Base-by-base conservation (phyloP, 2,113 vertebrate species). In the Delphinapterus leucas region DNA sequence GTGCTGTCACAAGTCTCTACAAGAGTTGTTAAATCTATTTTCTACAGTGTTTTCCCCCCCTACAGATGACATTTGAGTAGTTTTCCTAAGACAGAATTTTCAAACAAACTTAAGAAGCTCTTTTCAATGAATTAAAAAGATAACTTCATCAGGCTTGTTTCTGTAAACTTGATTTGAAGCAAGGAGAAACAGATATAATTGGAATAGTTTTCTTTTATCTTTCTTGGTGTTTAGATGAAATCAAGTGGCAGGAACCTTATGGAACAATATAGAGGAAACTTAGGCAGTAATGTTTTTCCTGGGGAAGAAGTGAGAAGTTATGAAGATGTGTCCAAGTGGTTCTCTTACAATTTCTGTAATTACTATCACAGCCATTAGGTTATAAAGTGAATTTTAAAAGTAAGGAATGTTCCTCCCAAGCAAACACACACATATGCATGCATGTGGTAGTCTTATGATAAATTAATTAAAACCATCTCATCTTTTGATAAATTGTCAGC, bases 41-140 rank as follows among this genome's bases (percentile, higher is more conserved):
- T 81, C 25, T 94, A 21, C 6, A 53, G 2, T 41, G 1, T 55
- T 85, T 90, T 21, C 60, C 8, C 1, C 9, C 20, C 82, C 8
- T 9, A 15, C 36, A 33, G 38, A 9, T 83, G 58, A 81, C 15
- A 41, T 23, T 58, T 92, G 80, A 81, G 20, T 60, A 68, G 6
- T 86, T 95, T 93, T 61, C 23, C n/a, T 93, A 71, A 93, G 25
- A 26, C 9, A 77, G 31, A 80, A 81, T 88, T 95, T 89, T 93
- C 47, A 67, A 94, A 85, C 4, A 85, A 92, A 92, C 68, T 82
- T 38, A 91, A 90, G 76, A 71, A 21, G 1, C 23, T 86, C 1
- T 80, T 76, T 92, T 83, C 23, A 95, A 4, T 86, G 21, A 92
- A 92, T 79, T 87, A 80, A 92, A 80, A 55, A 74, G 73, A 36